phyloP scores from a whole-genome alignment of 2,797 vertebrate species.

The Malacoctenus gilli region DNA sequence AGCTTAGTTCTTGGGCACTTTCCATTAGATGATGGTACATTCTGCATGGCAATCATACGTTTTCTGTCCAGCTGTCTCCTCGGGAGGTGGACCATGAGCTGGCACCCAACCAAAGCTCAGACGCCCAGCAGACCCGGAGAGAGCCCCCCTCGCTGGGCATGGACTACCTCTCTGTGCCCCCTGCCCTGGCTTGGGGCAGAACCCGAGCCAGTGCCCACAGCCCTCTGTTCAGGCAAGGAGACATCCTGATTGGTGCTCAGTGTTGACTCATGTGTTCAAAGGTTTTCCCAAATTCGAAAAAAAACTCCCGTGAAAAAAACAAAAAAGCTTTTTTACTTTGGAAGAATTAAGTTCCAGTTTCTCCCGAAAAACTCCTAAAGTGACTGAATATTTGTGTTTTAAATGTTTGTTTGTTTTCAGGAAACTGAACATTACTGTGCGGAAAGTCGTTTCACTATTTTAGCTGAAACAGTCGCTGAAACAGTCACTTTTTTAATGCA shows the following conservation, averaged over 20 bases:
- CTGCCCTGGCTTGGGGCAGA: slow-evolving; percentile 89
- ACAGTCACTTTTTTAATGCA: not conserved
- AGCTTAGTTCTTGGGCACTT: too few species aligned
- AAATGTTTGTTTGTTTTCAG: not conserved
- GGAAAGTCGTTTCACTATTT: not conserved
- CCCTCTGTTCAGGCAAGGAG: slow-evolving; percentile 89
- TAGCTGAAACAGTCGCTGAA: too few species aligned
- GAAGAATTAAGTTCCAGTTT: too few species aligned
- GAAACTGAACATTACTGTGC: not conserved
- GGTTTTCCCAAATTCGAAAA: too few species aligned
- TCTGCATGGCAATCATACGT: not conserved
- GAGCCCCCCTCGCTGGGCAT: slow-evolving; percentile 81
- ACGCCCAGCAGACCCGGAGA: slow-evolving; percentile 73
- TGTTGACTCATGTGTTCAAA: too few species aligned
- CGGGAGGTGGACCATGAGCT: slow-evolving; percentile 81
- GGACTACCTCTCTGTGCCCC: slow-evolving; percentile 93
- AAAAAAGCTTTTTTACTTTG: too few species aligned
- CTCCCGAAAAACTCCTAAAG: too few species aligned
- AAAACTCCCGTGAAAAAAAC: too few species aligned
- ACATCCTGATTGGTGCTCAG: not conserved
- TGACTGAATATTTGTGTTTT: not conserved
- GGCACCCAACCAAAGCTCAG: slow-evolving; percentile 71
- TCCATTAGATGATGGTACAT: too few species aligned
- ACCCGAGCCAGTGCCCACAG: slow-evolving; percentile 89
- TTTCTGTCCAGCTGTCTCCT: slow-evolving; percentile 70